Conservation (phyloP, 2,888 invertebrate species). For the Mellilla xanthometata region DNA sequence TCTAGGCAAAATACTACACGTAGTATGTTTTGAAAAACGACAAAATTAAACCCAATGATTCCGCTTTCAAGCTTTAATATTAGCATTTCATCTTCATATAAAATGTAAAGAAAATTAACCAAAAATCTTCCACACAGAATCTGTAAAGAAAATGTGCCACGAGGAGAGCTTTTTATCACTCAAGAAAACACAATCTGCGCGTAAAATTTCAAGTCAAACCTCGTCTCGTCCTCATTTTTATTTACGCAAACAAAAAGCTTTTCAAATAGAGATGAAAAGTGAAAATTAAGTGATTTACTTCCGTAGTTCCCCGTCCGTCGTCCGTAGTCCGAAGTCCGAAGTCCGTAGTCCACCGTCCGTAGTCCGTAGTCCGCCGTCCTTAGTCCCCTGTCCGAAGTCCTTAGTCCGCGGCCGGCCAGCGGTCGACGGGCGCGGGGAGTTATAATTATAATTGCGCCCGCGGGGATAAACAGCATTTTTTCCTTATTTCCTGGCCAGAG, state of each 20-base stretch:
- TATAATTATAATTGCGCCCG: constrained; percentile 18
- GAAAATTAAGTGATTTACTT: constrained; percentile 20
- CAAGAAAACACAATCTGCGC: neutral
- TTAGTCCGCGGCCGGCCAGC: constrained; percentile 4
- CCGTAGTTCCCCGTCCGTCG: too few species aligned
- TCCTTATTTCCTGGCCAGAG: constrained; percentile 11
- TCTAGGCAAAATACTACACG: too few species aligned
- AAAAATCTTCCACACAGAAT: too few species aligned
- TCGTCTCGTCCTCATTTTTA: constrained; percentile 1
- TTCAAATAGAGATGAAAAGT: constrained; percentile 12
- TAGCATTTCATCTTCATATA: too few species aligned
- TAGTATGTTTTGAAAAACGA: too few species aligned
- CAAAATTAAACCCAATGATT: too few species aligned
- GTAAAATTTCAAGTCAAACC: neutral
- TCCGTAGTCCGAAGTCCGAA: too few species aligned
- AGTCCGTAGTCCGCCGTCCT: too few species aligned
- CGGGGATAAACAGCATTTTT: constrained; percentile 11
- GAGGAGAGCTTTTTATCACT: neutral
- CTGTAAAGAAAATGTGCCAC: neutral
- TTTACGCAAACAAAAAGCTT: constrained; percentile 7
- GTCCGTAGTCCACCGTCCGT: too few species aligned
- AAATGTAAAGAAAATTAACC: too few species aligned
- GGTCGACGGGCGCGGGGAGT: constrained; percentile 2
- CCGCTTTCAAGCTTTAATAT: too few species aligned
- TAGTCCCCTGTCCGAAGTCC: too few species aligned